phyloP scores from a whole-genome alignment of 2,797 vertebrate genomes.

The Myoxocephalus aenaeus region DNA sequence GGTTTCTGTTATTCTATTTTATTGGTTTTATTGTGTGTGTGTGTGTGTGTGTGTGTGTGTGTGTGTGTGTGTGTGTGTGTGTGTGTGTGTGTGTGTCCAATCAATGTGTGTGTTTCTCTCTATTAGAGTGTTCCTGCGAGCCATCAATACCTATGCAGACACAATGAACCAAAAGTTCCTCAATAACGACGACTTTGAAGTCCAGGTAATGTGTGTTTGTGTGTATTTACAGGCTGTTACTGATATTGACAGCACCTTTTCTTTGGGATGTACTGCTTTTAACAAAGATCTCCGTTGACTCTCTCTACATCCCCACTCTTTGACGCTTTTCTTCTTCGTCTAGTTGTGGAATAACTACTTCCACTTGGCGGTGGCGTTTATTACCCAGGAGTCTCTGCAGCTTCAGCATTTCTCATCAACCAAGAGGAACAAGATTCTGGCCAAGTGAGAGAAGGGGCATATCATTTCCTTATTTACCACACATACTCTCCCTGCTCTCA shows the following conservation, averaged over 20 bases:
- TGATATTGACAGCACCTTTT: slow-evolving; percentile 6
- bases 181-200: slow-evolving; percentile 95
- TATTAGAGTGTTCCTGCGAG: slow-evolving; percentile 93
- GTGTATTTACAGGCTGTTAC: background rate
- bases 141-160: slow-evolving; percentile 96
- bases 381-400: slow-evolving; percentile 98
- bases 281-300: background rate
- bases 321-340: slow-evolving; percentile 15
- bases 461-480: slow-evolving; percentile 61
- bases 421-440: slow-evolving; percentile 95
- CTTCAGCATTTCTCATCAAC: slow-evolving; percentile 95
- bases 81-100: background rate
- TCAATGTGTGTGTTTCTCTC: slow-evolving; percentile 18
- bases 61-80: background rate
- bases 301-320: background rate
- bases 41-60: too few species aligned
- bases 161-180: slow-evolving; percentile 98
- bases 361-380: slow-evolving; percentile 98
- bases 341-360: slow-evolving; percentile 99
- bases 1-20: too few species aligned
- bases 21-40: too few species aligned
- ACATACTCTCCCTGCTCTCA: slow-evolving; percentile 39
- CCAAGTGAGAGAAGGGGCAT: slow-evolving; percentile 88
- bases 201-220: slow-evolving; percentile 84
- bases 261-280: background rate